These are phyloP conservation scores for Rhinophrynus dorsalis DNA, from an alignment of 2,797 vertebrate species.

Conservation along the genomic window DNA sequence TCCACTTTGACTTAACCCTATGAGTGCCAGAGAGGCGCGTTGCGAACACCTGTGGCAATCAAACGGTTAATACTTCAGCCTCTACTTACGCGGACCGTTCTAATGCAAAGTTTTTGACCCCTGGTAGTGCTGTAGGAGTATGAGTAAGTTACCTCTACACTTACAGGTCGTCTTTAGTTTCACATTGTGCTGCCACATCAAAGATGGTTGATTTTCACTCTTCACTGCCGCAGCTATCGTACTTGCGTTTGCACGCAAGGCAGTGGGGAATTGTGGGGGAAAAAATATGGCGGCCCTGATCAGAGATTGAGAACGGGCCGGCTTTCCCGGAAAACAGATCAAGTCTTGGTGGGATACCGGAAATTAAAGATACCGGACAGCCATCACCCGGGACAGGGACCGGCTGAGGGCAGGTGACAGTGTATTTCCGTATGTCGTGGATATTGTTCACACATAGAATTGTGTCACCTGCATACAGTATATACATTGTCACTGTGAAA, in stretches of 20 bases:
- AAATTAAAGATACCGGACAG: not conserved
- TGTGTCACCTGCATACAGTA: not conserved
- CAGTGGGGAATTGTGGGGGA: slow-evolving; percentile 5
- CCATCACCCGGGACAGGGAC: not conserved
- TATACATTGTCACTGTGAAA: too few species aligned
- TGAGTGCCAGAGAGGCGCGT: too few species aligned
- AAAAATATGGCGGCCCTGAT: slow-evolving; percentile 22
- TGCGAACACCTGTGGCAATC: too few species aligned
- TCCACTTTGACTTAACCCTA: too few species aligned
- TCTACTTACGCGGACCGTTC: too few species aligned
- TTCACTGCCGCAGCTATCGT: not conserved
- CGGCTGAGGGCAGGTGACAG: slow-evolving; percentile 28
- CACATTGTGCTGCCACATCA: not conserved
- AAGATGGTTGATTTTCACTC: not conserved
- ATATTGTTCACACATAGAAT: too few species aligned
- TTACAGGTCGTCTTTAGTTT: too few species aligned
- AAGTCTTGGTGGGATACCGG: not conserved
- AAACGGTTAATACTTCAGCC: too few species aligned
- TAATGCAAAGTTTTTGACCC: too few species aligned
- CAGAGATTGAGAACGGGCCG: slow-evolving; percentile 6
- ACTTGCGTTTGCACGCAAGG: not conserved
- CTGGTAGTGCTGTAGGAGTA: too few species aligned
- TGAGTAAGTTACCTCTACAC: too few species aligned
- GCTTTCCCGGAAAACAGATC: not conserved
- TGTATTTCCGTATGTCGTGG: not conserved